A percentile compares a stretch with the other conserved stretches of the same genome.
Conservation (phyloP, 2,888 invertebrate species). For the Apamea monoglypha region DNA sequence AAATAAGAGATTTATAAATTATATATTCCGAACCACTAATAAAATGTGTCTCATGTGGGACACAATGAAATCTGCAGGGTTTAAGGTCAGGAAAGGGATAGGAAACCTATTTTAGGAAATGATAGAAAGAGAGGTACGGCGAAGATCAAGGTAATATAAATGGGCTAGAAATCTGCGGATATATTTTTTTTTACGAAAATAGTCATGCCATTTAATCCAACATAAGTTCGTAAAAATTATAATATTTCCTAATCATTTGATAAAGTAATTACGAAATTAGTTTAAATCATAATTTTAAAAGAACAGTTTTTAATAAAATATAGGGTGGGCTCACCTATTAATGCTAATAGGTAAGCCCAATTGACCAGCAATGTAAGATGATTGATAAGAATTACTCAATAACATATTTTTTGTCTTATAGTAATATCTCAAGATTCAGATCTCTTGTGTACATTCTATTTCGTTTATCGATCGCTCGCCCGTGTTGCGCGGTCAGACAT, state of each 20-base stretch:
- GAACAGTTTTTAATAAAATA: background rate
- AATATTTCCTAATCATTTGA: background rate
- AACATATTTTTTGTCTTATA: background rate
- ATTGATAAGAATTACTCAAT: background rate
- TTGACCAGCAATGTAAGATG: background rate
- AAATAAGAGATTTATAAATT: slow-evolving; percentile 47
- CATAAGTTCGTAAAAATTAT: background rate
- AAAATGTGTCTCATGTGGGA: slow-evolving; percentile 56
- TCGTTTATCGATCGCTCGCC: slow-evolving; percentile 76
- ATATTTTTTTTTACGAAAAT: slow-evolving; percentile 10
- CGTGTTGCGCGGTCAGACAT: slow-evolving; percentile 77
- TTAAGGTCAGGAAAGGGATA: slow-evolving; percentile 85
- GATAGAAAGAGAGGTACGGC: slow-evolving; percentile 75
- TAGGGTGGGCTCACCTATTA: background rate
- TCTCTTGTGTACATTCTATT: slow-evolving; percentile 69
- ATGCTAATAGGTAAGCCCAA: background rate
- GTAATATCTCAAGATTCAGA: slow-evolving; percentile 54
- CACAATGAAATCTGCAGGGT: slow-evolving; percentile 77
- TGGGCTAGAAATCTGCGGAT: slow-evolving; percentile 62
- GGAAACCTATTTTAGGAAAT: slow-evolving; percentile 64
- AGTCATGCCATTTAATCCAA: background rate
- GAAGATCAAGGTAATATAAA: slow-evolving; percentile 74
- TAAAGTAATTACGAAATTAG: background rate
- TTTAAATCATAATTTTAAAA: background rate
- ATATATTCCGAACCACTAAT: slow-evolving; percentile 61